Percentiles rank a stretch among this genome's conserved stretches.
Conservation (phyloP, 1,140 invertebrate genomes). For the Ips typographus region DNA sequence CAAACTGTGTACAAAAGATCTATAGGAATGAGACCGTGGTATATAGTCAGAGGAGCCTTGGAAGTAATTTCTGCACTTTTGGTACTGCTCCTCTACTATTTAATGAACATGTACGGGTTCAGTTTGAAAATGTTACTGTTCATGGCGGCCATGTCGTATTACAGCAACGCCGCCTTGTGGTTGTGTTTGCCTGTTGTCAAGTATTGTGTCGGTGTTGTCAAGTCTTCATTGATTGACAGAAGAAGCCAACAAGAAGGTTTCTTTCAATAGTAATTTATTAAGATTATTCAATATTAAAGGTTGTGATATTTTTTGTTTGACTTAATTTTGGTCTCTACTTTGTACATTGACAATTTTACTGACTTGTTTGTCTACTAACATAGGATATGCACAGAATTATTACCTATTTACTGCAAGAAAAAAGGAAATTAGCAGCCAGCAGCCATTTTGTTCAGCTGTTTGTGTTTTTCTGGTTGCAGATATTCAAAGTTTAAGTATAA, state of each 20-base stretch:
- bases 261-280: not conserved
- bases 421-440: no score
- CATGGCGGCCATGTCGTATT: constrained; percentile 30
- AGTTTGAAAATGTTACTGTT: constrained; percentile 33
- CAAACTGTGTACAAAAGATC: constrained; percentile 36
- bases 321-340: no score
- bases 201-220: constrained; percentile 18
- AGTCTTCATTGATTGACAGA: constrained; percentile 16
- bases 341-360: no score
- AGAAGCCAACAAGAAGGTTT: constrained; percentile 26
- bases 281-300: no score
- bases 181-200: constrained; percentile 30
- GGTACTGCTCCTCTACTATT: constrained; percentile 43
- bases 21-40: constrained; percentile 38
- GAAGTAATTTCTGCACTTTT: constrained; percentile 37
- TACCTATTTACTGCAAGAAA: no score
- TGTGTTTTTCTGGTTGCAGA: no score
- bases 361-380: no score
- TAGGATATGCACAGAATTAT: no score
- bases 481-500: no score
- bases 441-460: no score
- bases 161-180: constrained; percentile 39
- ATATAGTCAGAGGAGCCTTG: constrained; percentile 35
- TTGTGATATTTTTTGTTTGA: no score
- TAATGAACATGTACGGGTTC: constrained; percentile 39